Evolutionary conservation across 2,888 invertebrate genomes (phyloP), one percentile per base, ranked within the genome.

Genomic region (Himalopsyche kuldschensis): DNA sequence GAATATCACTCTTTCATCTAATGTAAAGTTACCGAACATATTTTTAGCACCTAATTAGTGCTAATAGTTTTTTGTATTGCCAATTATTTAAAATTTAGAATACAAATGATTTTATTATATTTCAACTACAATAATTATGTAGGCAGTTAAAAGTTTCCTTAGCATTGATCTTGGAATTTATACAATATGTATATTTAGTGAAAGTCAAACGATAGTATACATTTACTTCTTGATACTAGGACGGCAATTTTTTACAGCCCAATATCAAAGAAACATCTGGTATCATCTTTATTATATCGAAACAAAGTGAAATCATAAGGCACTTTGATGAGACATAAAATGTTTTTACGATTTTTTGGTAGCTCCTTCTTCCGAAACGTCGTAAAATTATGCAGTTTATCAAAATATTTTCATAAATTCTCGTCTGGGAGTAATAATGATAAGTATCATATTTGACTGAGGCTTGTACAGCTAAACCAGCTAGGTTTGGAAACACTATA

Each of bases 201-300:
- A 77, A 77, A 15, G 77, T 24, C n/a, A 77, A 35, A 77, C 17
- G n/a, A 76, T n/a, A 35, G 15, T 24, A 63, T 30, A 79, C n/a
- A n/a, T 11, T 35, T 35, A 35, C 79, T 4, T 31, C 48, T 41
- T 31, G 30, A 47, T 32, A 20, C 32, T 79, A 24, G 27, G 35
- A 79, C 24, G 46, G 24, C 46, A 20, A 35, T 76, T 89, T 90
- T 91, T 91, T 90, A 90, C 88, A 89, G 88, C 87, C 88, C 86
- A 88, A 89, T 89, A 89, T 88, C 88, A 87, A 87, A 89, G 87
- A 87, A 88, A 87, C 89, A 89, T 90, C 89, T 89, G 89, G 87
- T 82, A 85, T 85, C 86, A 86, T 86, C 87, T 87, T 88, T 87
- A 87, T 87, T 85, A 85, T 85, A 87, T 87, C 85, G 85, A 83